A percentile compares a stretch with the other conserved stretches of the same genome.
phyloP scores from a whole-genome alignment of 1,140 invertebrate genomes.

The Frieseomelitta varia region DNA sequence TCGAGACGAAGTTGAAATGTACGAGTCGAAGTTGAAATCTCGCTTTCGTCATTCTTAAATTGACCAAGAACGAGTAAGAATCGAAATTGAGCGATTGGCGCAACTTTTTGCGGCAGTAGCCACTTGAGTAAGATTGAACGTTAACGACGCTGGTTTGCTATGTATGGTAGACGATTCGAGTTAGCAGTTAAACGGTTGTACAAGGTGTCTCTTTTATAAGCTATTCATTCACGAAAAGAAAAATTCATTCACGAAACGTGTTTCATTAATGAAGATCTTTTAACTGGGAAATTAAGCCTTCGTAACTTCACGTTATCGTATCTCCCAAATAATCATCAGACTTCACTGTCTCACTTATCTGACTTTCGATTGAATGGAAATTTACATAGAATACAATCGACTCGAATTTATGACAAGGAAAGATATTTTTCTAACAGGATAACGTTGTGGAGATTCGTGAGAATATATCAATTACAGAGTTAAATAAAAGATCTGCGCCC shows the following conservation, averaged over 20 bases:
- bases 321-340: background rate
- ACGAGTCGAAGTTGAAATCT: background rate
- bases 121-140: constrained; percentile 8
- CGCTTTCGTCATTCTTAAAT: background rate
- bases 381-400: too few species aligned
- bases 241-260: background rate
- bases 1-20: background rate
- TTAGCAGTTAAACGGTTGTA: background rate
- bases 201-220: background rate
- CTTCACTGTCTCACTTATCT: background rate
- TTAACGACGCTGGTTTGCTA: constrained; percentile 7
- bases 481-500: too few species aligned
- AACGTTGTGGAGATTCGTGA: too few species aligned
- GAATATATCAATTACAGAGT: too few species aligned
- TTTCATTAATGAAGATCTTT: background rate
- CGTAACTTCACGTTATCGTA: background rate
- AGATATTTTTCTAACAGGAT: background rate
- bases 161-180: constrained; percentile 23
- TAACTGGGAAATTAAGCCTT: too few species aligned
- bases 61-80: background rate
- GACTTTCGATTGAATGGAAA: background rate
- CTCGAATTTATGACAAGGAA: background rate
- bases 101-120: background rate
- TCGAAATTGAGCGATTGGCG: constrained; percentile 14
- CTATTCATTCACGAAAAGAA: background rate